A percentile compares a stretch with the other conserved stretches of the same genome.
Evolutionary conservation across 2,888 invertebrate genomes (phyloP).

Genomic region (Ormyrus thymus): DNA sequence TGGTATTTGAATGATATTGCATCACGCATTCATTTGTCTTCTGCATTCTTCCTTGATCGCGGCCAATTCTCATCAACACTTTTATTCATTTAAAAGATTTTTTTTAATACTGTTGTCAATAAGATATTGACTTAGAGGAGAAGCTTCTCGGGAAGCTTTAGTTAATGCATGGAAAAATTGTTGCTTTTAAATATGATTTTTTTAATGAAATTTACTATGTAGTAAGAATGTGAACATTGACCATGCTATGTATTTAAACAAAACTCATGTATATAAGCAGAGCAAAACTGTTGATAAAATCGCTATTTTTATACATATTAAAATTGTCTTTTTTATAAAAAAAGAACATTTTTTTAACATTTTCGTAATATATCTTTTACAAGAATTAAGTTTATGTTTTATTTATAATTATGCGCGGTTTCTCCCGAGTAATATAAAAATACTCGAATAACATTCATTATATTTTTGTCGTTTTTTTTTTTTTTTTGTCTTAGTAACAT

Average conservation of each 20-base stretch:
- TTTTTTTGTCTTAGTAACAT: slow-evolving; percentile 44
- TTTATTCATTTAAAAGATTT: slow-evolving; percentile 3
- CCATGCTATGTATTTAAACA: slow-evolving; percentile 43
- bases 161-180: slow-evolving; percentile 13
- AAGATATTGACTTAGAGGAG: slow-evolving; percentile 36
- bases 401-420: slow-evolving; percentile 50
- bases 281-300: slow-evolving; percentile 53
- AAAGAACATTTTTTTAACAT: slow-evolving; percentile 32
- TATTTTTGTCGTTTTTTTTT: slow-evolving; percentile 48
- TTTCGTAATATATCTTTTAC: slow-evolving; percentile 38
- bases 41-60: slow-evolving; percentile 19
- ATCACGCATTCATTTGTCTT: slow-evolving; percentile 12
- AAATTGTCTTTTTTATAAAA: slow-evolving; percentile 52
- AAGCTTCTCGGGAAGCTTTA: slow-evolving; percentile 21
- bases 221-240: slow-evolving; percentile 33
- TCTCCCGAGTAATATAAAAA: slow-evolving; percentile 54
- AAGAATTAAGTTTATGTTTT: slow-evolving; percentile 40
- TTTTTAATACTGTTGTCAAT: slow-evolving; percentile 32
- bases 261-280: slow-evolving; percentile 55
- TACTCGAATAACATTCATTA: slow-evolving; percentile 55
- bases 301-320: slow-evolving; percentile 55
- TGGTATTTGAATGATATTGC: slow-evolving; percentile 4
- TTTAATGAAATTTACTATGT: slow-evolving; percentile 30
- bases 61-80: not conserved
- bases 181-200: slow-evolving; percentile 27